Evolutionary conservation across 2,888 invertebrate species (phyloP).

Genomic region (Perdita meconis): DNA sequence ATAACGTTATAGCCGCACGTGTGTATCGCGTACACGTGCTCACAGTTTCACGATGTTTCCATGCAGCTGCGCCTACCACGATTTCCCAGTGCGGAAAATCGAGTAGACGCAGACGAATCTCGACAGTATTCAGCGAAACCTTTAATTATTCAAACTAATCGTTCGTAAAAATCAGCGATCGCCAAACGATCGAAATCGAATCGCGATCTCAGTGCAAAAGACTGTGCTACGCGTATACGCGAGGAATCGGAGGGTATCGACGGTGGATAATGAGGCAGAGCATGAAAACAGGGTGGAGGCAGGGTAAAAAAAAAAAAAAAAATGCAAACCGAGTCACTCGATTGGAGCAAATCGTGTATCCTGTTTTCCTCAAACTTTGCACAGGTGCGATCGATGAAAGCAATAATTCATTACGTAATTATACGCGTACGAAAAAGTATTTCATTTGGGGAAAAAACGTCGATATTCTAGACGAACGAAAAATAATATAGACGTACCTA

Average conservation of each 20-base stretch:
- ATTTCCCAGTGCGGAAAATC: neutral
- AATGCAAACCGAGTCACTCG: slow-evolving; percentile 28
- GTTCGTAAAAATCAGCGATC: too few relatives aligned
- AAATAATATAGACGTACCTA: too few relatives aligned
- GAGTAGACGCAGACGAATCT: slow-evolving; percentile 1
- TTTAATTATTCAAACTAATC: too few relatives aligned
- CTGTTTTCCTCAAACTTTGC: neutral
- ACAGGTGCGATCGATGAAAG: too few relatives aligned
- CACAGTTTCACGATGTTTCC: neutral
- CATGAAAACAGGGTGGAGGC: slow-evolving; percentile 49
- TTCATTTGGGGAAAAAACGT: too few relatives aligned
- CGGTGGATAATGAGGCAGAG: slow-evolving; percentile 48
- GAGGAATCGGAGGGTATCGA: slow-evolving; percentile 24
- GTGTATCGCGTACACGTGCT: neutral
- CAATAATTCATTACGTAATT: too few relatives aligned
- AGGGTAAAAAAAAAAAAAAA: slow-evolving; percentile 6
- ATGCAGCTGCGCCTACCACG: neutral
- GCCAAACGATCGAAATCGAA: too few relatives aligned
- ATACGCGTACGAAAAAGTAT: too few relatives aligned
- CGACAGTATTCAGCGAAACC: neutral
- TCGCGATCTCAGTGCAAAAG: neutral
- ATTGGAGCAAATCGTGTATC: neutral
- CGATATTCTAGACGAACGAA: too few relatives aligned
- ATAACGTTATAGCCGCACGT: too few relatives aligned
- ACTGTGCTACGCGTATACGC: slow-evolving; percentile 19